Evolutionary conservation across 2,888 invertebrate genomes (phyloP).

Genomic region (Lycaena phlaeas): DNA sequence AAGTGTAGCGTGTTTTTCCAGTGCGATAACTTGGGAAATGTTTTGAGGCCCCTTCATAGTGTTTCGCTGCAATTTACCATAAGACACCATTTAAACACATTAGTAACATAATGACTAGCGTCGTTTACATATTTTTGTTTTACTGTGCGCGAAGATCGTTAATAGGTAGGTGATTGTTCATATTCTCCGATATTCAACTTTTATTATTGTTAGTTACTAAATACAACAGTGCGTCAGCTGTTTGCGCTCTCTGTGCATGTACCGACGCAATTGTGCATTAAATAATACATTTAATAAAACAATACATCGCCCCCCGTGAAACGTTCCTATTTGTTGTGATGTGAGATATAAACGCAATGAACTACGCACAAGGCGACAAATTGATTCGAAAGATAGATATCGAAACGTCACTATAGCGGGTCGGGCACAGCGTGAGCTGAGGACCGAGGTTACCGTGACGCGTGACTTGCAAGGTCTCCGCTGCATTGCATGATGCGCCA

Average conservation of each 20-base stretch:
- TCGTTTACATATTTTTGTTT: background rate
- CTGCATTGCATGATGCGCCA: constrained; percentile 73
- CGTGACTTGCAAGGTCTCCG: constrained; percentile 73
- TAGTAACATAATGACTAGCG: background rate
- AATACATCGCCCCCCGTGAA: constrained; percentile 29
- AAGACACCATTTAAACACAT: too few relatives aligned
- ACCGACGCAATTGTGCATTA: background rate
- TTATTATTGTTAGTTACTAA: constrained; percentile 2
- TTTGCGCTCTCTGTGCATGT: background rate
- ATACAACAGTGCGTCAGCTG: constrained; percentile 19
- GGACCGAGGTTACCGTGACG: constrained; percentile 72
- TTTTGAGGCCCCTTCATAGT: constrained; percentile 26
- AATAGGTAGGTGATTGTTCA: too few relatives aligned
- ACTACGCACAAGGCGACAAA: constrained; percentile 33
- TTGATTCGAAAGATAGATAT: constrained; percentile 26
- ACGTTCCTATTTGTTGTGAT: constrained; percentile 1
- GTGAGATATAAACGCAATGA: constrained; percentile 33
- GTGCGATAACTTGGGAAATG: constrained; percentile 52
- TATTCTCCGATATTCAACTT: too few relatives aligned
- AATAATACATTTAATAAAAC: background rate
- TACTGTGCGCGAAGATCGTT: background rate
- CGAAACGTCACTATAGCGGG: constrained; percentile 41
- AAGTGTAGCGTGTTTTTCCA: constrained; percentile 58
- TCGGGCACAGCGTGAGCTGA: constrained; percentile 65
- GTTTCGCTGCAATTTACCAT: too few relatives aligned